phyloP scores from a whole-genome alignment of 2,113 vertebrate species.

The Trogon melanurus region DNA sequence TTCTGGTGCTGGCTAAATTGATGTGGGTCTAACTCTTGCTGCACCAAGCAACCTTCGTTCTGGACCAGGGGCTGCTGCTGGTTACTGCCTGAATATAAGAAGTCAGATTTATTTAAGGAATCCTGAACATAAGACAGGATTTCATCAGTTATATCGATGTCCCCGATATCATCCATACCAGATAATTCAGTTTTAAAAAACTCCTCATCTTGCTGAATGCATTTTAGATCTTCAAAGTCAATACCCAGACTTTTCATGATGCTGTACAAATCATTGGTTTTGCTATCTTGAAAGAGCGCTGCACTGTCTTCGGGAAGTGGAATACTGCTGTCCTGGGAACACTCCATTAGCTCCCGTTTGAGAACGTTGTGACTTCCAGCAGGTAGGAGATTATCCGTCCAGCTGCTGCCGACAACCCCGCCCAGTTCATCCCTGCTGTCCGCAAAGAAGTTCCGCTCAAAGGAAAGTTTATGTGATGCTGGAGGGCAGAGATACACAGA shows the following conservation, averaged over 20 bases:
- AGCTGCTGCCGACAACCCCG: constrained; percentile 28
- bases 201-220: constrained; percentile 79
- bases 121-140: constrained; percentile 84
- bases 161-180: constrained; percentile 66
- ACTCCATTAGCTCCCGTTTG: constrained; percentile 66
- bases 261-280: constrained; percentile 78
- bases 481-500: constrained; percentile 81
- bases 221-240: constrained; percentile 81
- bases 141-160: constrained; percentile 81
- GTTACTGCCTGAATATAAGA: constrained; percentile 57
- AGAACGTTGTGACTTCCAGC: constrained; percentile 58
- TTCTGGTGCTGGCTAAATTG: constrained; percentile 65
- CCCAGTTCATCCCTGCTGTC: constrained; percentile 51
- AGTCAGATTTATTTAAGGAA: constrained; percentile 78
- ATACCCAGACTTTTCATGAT: constrained; percentile 84
- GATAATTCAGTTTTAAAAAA: constrained; percentile 78
- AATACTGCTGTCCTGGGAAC: constrained; percentile 47
- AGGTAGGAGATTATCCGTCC: constrained; percentile 66
- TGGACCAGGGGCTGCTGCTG: constrained; percentile 62
- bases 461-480: constrained; percentile 64
- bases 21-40: constrained; percentile 62
- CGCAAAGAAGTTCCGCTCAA: constrained; percentile 61
- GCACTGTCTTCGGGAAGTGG: constrained; percentile 49
- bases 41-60: constrained; percentile 67
- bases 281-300: constrained; percentile 72